These are phyloP conservation scores for Thinocorus orbignyianus DNA, from an alignment of 2,113 vertebrate genomes.

Conservation along the genomic window DNA sequence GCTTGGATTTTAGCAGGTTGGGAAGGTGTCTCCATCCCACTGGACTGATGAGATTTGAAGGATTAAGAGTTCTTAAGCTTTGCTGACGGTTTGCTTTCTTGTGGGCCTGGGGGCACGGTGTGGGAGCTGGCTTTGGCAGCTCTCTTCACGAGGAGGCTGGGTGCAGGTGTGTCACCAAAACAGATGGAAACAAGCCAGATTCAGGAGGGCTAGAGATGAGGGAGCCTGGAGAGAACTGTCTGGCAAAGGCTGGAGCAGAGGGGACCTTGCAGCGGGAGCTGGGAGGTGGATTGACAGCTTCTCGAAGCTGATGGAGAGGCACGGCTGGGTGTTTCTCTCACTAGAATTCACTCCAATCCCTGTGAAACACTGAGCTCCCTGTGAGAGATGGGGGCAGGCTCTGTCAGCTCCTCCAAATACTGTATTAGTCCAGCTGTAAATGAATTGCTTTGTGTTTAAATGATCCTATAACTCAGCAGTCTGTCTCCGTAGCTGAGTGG, in stretches of 20 bases:
- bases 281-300: not conserved
- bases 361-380: not conserved
- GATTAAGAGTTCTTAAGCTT: not conserved
- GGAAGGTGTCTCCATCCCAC: not conserved
- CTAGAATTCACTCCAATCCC: not conserved
- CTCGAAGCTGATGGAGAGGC: not conserved
- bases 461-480: not conserved
- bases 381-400: not conserved
- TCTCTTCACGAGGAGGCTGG: not conserved
- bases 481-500: not conserved
- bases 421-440: not conserved
- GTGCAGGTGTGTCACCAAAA: not conserved
- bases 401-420: not conserved
- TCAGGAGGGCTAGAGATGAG: not conserved
- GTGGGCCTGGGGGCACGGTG: not conserved
- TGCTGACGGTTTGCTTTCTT: not conserved
- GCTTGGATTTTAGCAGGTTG: not conserved
- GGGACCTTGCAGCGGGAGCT: not conserved
- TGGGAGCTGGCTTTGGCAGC: not conserved
- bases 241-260: rapidly evolving
- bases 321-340: not conserved
- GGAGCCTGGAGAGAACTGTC: not conserved
- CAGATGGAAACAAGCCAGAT: not conserved
- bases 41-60: not conserved
- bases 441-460: not conserved